These are phyloP conservation scores for Oreochromis mossambicus DNA, from an alignment of 2,797 vertebrate species.

Conservation along the genomic window DNA sequence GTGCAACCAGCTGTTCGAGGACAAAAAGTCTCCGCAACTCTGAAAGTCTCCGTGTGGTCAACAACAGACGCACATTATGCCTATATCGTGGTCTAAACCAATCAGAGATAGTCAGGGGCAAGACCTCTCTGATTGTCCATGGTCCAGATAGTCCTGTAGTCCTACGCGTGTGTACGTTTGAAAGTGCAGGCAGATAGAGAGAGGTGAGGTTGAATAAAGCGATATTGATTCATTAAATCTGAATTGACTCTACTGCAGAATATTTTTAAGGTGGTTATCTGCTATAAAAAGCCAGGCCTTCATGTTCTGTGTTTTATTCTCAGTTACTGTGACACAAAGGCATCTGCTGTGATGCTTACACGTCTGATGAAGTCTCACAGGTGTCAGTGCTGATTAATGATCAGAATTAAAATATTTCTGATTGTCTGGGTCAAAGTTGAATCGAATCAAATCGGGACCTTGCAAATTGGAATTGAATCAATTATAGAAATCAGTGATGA, in stretches of 20 bases:
- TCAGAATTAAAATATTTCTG: not conserved
- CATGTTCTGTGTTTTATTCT: not conserved
- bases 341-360: not conserved
- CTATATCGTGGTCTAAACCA: not conserved
- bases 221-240: not conserved
- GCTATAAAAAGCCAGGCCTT: not conserved
- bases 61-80: not conserved
- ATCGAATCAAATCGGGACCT: not conserved
- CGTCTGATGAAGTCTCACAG: not conserved
- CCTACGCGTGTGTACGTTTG: not conserved
- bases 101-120: not conserved
- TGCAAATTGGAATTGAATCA: not conserved
- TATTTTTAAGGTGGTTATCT: no score
- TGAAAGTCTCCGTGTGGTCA: not conserved
- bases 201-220: not conserved
- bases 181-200: not conserved
- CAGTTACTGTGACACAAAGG: not conserved
- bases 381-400: not conserved
- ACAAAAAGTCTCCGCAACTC: not conserved
- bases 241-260: not conserved
- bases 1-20: not conserved
- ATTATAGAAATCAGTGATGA: not conserved
- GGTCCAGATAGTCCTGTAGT: not conserved
- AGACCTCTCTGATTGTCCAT: not conserved
- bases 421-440: not conserved